phyloP scores from a whole-genome alignment of 2,797 vertebrate genomes.

The Oryzias sinensis region DNA sequence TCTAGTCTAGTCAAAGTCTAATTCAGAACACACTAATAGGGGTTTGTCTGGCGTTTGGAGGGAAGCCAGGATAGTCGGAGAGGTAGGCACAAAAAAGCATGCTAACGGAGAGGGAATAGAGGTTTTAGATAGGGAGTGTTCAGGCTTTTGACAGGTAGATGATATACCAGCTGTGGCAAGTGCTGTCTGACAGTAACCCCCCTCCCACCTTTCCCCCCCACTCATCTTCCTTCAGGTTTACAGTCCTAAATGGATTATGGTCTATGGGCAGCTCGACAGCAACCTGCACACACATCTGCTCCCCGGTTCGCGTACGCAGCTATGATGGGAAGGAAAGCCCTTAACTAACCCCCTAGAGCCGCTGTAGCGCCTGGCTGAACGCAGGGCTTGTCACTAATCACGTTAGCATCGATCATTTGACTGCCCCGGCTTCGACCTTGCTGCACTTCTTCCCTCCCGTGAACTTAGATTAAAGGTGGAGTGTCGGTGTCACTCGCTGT shows the following conservation, averaged over 20 bases:
- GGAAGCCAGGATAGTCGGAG: too few relatives aligned
- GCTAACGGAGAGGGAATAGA: conserved; percentile 16
- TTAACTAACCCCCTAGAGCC: conserved; percentile 37
- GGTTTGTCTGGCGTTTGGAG: too few relatives aligned
- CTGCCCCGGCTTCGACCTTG: conserved; percentile 52
- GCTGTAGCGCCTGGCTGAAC: conserved; percentile 36
- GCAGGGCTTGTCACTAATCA: conserved; percentile 53
- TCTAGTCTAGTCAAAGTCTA: too few relatives aligned
- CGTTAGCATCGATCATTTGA: conserved; percentile 62
- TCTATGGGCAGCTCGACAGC: conserved; percentile 57
- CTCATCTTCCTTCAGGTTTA: conserved; percentile 59
- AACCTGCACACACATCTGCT: conserved; percentile 58
- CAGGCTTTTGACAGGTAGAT: conserved; percentile 51
- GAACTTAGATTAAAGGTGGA: conserved; percentile 10
- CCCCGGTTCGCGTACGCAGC: conserved; percentile 30
- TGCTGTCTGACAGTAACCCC: conserved; percentile 68
- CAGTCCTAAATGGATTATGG: conserved; percentile 78
- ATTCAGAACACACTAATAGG: too few relatives aligned
- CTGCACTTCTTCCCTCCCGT: conserved; percentile 18
- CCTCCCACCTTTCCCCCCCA: conserved; percentile 3
- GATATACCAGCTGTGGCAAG: conserved; percentile 48
- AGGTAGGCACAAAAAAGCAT: conserved; percentile 2
- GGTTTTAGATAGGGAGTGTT: conserved; percentile 29
- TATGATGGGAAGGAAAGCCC: conserved; percentile 43
- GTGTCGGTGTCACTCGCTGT: conserved; percentile 9